Evolutionary conservation across 2,888 invertebrate species (phyloP), one percentile per base, ranked within the genome.

Genomic region (Vesta saturnalis): DNA sequence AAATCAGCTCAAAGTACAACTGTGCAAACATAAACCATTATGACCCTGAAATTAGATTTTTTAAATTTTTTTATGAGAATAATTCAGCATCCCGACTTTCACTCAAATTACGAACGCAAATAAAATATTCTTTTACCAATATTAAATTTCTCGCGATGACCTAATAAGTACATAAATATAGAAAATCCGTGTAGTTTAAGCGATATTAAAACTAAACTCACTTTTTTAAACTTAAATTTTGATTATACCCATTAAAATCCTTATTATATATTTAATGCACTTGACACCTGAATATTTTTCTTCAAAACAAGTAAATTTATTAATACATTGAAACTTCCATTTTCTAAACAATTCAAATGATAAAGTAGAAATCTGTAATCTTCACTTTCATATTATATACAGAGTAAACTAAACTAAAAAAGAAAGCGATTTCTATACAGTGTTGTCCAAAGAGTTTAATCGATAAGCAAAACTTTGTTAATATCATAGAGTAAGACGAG

Each of bases 241-340:
- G 12, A 21, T 30, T 14, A 18, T 1, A 52, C 30, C 52, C 49
- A 30, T n/a, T 16, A 19, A 39, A 52, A 59, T 52, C 6, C 19
- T 8, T 16, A 61, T 39, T 43, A 4, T 21, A 35, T 39, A 19
- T 19, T 19, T 61, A 39, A 18, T 54, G 61, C 61, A 54, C 54
- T 61, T 60, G 35, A 12, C 14, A 56, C 22, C 8, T 22, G 15
- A 22, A 46, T 22, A 46, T n/a, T 21, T 21, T 18, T 47, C 18
- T n/a, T n/a, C n/a, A n/a, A n/a, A n/a, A n/a, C n/a, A n/a, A n/a
- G n/a, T n/a, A n/a, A n/a, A n/a, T n/a, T n/a, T n/a, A n/a, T n/a
- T n/a, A 61, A 49, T 49, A 49, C 55, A 63, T 43, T 49, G 39
- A 64, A 54, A 59, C 64, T 67, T 61, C 64, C 56, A 60, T 60